A percentile compares a stretch with the other conserved stretches of the same genome.
phyloP scores from a whole-genome alignment of 2,113 vertebrate species.

The Dendrocopos noguchii region DNA sequence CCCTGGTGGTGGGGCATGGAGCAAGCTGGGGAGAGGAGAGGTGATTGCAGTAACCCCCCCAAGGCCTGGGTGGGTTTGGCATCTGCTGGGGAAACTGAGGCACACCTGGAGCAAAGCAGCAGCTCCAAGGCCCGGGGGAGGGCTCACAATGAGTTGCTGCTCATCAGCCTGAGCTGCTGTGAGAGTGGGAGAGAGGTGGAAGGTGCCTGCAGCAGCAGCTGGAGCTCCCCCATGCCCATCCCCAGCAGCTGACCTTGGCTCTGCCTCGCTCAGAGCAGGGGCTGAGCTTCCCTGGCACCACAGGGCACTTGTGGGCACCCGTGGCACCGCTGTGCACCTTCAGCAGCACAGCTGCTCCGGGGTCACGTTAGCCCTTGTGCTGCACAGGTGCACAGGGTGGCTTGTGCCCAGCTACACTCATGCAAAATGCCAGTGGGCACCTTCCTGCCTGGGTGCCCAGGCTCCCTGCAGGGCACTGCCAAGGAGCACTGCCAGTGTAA shows the following conservation, averaged over 20 bases:
- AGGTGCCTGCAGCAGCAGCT: background rate
- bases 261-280: no score
- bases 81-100: background rate
- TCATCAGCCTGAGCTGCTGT: background rate
- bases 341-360: background rate
- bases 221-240: no score
- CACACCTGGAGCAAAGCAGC: fast-evolving
- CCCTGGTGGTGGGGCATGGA: background rate
- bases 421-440: background rate
- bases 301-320: no score
- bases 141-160: background rate
- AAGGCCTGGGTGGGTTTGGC: background rate
- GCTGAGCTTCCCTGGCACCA: no score
- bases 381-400: fast-evolving
- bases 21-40: background rate
- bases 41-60: background rate
- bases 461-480: fast-evolving
- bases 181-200: background rate
- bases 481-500: background rate
- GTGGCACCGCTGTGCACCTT: background rate
- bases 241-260: no score
- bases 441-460: background rate
- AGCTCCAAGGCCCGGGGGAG: background rate
- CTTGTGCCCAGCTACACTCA: fast-evolving
- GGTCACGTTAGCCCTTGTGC: fast-evolving